These are phyloP conservation scores for Resseliella maxima DNA, from an alignment of 2,888 invertebrate genomes.

Conservation along the genomic window DNA sequence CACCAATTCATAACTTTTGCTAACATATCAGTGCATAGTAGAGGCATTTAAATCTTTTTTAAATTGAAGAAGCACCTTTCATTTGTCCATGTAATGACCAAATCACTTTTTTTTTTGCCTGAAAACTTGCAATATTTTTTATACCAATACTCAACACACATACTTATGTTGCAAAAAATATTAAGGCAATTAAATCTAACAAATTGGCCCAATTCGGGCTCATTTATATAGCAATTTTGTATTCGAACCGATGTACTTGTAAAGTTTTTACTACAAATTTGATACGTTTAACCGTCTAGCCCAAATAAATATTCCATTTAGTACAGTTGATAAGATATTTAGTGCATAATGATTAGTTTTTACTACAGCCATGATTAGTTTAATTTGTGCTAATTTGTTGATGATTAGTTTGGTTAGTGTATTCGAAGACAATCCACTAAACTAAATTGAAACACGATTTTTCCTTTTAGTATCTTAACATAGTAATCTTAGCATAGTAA, in stretches of 20 bases:
- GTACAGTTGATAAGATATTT: no score
- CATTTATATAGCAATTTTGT: constrained; percentile 83
- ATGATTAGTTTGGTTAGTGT: no score
- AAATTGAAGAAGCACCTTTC: constrained; percentile 89
- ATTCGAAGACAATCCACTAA: no score
- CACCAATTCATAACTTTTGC: constrained; percentile 98
- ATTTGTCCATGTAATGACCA: constrained; percentile 95
- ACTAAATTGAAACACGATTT: no score
- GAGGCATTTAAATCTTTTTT: constrained; percentile 74
- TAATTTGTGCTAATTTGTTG: no score
- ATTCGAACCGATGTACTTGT: constrained; percentile 78
- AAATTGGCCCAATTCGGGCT: constrained; percentile 78
- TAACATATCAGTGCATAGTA: constrained; percentile 96
- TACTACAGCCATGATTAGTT: no score
- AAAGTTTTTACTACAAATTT: constrained; percentile 86
- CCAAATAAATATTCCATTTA: no score
- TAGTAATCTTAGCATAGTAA: no score
- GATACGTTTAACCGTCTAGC: no score
- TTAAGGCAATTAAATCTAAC: constrained; percentile 82
- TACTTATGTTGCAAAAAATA: constrained; percentile 96
- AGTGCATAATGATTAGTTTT: no score
- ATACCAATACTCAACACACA: constrained; percentile 94
- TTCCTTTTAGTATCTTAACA: no score
- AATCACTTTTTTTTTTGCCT: constrained; percentile 73
- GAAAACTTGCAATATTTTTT: constrained; percentile 73